Conservation (phyloP, 2,888 invertebrate species). For the Argyresthia albistria region DNA sequence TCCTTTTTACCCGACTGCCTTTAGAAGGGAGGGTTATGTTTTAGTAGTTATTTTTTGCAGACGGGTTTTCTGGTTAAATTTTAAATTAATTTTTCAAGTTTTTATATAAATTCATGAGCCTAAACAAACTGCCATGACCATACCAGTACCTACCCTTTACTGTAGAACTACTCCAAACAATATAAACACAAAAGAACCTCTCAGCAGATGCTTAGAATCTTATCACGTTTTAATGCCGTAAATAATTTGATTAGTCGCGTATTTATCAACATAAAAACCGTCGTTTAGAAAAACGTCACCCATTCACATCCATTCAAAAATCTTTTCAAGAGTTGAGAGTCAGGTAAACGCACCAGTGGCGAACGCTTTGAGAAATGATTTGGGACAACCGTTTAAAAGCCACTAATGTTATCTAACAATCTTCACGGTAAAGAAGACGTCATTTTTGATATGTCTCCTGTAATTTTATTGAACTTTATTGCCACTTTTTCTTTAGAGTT, state of each 20-base stretch:
- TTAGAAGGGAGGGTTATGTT: too few relatives aligned
- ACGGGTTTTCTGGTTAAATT: too few relatives aligned
- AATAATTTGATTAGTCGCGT: conserved; percentile 71
- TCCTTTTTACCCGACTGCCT: too few relatives aligned
- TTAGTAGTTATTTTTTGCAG: too few relatives aligned
- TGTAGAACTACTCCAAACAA: too few relatives aligned
- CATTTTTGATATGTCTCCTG: conserved; percentile 27
- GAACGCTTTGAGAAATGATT: conserved; percentile 18
- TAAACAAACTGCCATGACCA: too few relatives aligned
- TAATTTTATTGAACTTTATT: conserved; percentile 42
- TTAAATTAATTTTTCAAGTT: too few relatives aligned
- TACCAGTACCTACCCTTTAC: too few relatives aligned
- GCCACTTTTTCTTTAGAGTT: conserved; percentile 32
- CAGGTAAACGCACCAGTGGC: conserved; percentile 13
- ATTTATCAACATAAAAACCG: conserved; percentile 66
- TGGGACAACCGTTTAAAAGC: conserved; percentile 62
- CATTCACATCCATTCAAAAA: conserved; percentile 53
- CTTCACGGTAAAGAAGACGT: conserved; percentile 45
- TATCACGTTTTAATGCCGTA: conserved; percentile 66
- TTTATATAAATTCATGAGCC: too few relatives aligned
- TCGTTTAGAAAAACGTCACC: conserved; percentile 63
- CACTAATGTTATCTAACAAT: conserved; percentile 69
- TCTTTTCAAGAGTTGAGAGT: conserved; percentile 20
- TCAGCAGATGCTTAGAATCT: conserved; percentile 44
- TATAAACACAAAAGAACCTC: too few relatives aligned